phyloP scores from a whole-genome alignment of 2,797 vertebrate species.

The Rhincodon typus region DNA sequence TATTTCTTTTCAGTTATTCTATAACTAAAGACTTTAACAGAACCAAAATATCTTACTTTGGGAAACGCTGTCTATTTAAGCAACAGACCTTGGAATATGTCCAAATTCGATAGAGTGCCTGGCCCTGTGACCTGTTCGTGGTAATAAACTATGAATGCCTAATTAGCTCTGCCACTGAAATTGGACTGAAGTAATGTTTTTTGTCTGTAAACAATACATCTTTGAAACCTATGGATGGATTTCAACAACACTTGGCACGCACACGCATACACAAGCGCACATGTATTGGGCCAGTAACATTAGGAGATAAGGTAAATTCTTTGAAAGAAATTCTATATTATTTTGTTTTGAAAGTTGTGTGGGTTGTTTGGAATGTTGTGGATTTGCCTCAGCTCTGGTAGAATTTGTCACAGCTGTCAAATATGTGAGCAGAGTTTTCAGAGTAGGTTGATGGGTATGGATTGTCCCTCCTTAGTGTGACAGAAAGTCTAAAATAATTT shows the following conservation, averaged over 20 bases:
- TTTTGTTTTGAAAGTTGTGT: neutral
- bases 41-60: no score
- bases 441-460: no score
- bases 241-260: neutral
- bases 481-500: no score
- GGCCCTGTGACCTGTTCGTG: neutral
- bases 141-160: neutral
- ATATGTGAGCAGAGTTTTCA: no score
- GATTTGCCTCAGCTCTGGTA: no score
- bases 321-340: neutral
- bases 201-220: neutral
- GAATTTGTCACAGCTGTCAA: no score
- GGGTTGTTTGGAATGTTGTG: no score
- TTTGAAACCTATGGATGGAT: no score
- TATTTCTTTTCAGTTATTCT: neutral
- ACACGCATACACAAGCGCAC: no score
- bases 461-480: no score
- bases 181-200: neutral
- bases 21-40: neutral
- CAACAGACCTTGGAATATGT: no score
- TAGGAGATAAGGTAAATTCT: neutral
- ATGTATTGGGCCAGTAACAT: neutral
- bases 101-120: no score
- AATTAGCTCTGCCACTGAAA: neutral
- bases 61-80: neutral